Conservation (phyloP, 2,113 vertebrate species). For the Tylochromis polylepis region DNA sequence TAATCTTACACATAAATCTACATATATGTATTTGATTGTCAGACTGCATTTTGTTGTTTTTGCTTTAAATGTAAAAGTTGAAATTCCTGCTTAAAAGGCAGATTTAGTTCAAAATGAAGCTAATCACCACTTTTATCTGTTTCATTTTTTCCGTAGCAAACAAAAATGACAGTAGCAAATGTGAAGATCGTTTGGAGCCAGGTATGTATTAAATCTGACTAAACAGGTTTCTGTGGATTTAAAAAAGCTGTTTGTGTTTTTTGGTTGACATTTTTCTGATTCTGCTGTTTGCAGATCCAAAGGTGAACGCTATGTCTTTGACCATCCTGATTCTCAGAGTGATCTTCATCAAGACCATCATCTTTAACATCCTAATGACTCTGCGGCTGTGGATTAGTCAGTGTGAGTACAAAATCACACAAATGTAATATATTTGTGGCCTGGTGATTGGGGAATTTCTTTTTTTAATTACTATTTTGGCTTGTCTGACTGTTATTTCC, state of each 20-base stretch:
- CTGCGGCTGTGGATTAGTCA: conserved; percentile 62
- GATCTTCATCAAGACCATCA: conserved; percentile 79
- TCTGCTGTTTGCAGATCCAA: conserved; percentile 42
- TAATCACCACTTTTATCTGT: neutral
- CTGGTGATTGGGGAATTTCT: neutral
- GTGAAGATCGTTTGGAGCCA: neutral
- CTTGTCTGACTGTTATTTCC: neutral
- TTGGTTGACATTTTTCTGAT: neutral
- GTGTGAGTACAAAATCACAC: conserved; percentile 34
- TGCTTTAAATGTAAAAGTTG: no score
- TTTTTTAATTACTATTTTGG: neutral
- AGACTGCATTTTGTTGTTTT: neutral
- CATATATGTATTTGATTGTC: neutral
- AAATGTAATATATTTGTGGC: neutral
- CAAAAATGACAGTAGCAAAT: fast-evolving
- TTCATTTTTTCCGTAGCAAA: fast-evolving
- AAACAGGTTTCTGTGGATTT: fast-evolving
- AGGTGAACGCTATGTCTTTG: conserved; percentile 69
- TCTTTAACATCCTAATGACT: conserved; percentile 81
- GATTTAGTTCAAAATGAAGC: neutral
- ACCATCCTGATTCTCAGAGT: conserved; percentile 76
- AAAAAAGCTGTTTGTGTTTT: neutral
- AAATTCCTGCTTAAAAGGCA: no score
- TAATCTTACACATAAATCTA: fast-evolving
- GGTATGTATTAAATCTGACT: neutral